Evolutionary conservation across 2,888 invertebrate genomes (phyloP).

Genomic region (Onthophagus sagittarius): DNA sequence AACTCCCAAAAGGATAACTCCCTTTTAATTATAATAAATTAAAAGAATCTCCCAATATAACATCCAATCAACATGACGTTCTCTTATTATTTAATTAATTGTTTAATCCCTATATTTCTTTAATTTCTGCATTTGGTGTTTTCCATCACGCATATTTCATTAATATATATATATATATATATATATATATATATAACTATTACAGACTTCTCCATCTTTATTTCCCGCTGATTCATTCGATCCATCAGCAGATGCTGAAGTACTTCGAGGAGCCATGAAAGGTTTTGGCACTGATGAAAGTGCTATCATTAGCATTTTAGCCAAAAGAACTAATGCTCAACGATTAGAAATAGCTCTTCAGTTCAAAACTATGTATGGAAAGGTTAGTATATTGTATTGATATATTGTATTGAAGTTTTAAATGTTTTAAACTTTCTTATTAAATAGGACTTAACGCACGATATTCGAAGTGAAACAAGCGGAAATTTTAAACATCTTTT

Average conservation of each 20-base stretch:
- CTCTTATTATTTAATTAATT: too few species aligned
- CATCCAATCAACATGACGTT: too few species aligned
- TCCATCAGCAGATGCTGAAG: conserved; percentile 73
- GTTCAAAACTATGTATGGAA: conserved; percentile 85
- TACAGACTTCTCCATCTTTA: conserved; percentile 58
- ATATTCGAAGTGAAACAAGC: conserved; percentile 81
- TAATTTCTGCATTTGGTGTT: too few species aligned
- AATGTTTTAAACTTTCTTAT: neutral
- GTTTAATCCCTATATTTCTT: too few species aligned
- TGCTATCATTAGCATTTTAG: conserved; percentile 79
- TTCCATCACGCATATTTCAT: too few species aligned
- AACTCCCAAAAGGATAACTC: too few species aligned
- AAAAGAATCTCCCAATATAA: too few species aligned
- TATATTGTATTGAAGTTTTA: too few species aligned
- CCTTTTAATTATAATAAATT: too few species aligned
- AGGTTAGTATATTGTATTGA: conserved; percentile 51
- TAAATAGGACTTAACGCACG: conserved; percentile 67
- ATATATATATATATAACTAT: too few species aligned
- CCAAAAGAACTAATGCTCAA: conserved; percentile 79
- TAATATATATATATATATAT: too few species aligned
- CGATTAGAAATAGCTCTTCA: conserved; percentile 75
- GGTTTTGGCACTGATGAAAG: conserved; percentile 91
- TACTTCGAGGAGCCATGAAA: conserved; percentile 86
- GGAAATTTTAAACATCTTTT: conserved; percentile 82
- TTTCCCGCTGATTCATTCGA: conserved; percentile 72